Base-by-base conservation (phyloP, 2,888 invertebrate species). In the Ennomos quercinarius region DNA sequence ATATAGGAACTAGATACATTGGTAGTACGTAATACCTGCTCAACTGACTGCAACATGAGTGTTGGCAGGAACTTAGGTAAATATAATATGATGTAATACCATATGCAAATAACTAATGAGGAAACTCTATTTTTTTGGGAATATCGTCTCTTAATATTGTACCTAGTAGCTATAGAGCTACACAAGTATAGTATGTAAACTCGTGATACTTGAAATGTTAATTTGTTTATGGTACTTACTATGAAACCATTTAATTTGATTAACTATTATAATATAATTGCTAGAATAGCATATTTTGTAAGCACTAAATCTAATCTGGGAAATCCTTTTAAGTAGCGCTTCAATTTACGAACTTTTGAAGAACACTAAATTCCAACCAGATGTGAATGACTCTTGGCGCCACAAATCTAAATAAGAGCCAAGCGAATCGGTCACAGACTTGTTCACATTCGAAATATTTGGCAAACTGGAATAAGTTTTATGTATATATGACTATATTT, bases 71-170 rank as follows among this genome's bases (percentile, higher is more conserved):
- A 51, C 39, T 39, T 49, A 8, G 48, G 12, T 45, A 57, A 49
- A 57, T 53, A 62, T 27, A 27, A 27, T 50, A 63, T 66, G 66
- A 66, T 63, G 61, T 63, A 66, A 66, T 63, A 46, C 11, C 11
- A 36, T 17, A 55, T 45, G 49, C 44, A 56, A 59, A 53, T 63
- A 51, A 52, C 56, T 45, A 61, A 66, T 51, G 34, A 59, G 66
- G 63, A 66, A 63, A 59, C 37, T 45, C 51, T 47, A 49, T 48
- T 61, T 52, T 60, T 60, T 54, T 39, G 38, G 43, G 13, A 35
- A 56, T 43, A 55, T 47, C 35, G 53, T 53, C 12, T 17, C 34
- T 8, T 54, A 12, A 9, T 35, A 10, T 40, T 27, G 38, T 12
- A 39, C 6, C 27, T 6, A 27, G 27, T 27, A 27, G 27, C 27